Conservation (phyloP, 2,797 vertebrate genomes). For the Carcharodon carcharias region DNA sequence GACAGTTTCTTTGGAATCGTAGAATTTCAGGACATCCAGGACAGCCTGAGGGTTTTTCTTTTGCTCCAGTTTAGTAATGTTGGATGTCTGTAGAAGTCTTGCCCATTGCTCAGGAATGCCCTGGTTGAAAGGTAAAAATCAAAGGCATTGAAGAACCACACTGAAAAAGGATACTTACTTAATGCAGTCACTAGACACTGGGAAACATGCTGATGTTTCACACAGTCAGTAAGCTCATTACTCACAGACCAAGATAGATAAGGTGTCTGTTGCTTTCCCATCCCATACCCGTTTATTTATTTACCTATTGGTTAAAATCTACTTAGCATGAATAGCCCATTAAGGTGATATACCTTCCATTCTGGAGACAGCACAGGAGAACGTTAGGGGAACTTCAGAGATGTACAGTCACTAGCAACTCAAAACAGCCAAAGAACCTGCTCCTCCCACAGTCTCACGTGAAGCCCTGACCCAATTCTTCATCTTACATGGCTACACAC, state of each 20-base stretch:
- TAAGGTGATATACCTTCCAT: background rate
- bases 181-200: background rate
- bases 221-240: background rate
- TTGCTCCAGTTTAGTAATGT: constrained; percentile 97
- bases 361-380: background rate
- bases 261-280: background rate
- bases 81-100: constrained; percentile 89
- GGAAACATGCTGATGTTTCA: background rate
- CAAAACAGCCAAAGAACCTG: background rate
- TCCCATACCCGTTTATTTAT: background rate
- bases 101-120: constrained; percentile 98
- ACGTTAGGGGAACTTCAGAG: background rate
- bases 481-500: background rate
- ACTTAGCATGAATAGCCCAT: background rate
- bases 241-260: background rate
- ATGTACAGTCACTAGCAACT: background rate
- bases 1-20: constrained; percentile 98
- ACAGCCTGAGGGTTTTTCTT: constrained; percentile 98
- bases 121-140: constrained; percentile 52
- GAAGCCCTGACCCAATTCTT: constrained; percentile 2
- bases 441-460: background rate
- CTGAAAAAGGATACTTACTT: background rate
- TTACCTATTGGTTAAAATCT: background rate
- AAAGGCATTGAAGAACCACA: background rate
- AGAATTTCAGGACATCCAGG: constrained; percentile 94